Evolutionary conservation across 2,113 vertebrate genomes (phyloP).

Genomic region (Acanthochromis polyacanthus): DNA sequence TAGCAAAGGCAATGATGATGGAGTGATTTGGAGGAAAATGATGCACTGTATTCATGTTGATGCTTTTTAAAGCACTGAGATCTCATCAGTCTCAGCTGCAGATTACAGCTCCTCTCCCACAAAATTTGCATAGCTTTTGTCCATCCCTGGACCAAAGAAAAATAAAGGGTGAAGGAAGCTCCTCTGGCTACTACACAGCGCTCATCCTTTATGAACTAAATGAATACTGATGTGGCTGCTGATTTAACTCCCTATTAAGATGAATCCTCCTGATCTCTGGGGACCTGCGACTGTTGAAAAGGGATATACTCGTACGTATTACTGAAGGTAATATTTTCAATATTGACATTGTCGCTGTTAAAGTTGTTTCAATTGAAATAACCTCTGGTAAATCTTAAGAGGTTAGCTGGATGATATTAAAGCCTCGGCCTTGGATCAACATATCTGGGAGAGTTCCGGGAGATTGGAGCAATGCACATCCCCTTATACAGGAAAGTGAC

Average conservation of each 20-base stretch:
- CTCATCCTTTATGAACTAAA: slow-evolving; percentile 67
- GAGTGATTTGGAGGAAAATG: slow-evolving; percentile 25
- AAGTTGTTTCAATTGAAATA: slow-evolving; percentile 73
- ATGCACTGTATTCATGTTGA: slow-evolving; percentile 16
- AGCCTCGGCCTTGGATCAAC: slow-evolving; percentile 66
- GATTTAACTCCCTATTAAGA: slow-evolving; percentile 48
- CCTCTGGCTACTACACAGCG: slow-evolving; percentile 35
- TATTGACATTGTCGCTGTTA: slow-evolving; percentile 71
- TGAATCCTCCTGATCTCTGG: slow-evolving; percentile 47
- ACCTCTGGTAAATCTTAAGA: slow-evolving; percentile 35
- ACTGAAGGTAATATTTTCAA: slow-evolving; percentile 66
- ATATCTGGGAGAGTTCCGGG: slow-evolving; percentile 51
- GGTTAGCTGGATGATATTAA: slow-evolving; percentile 60
- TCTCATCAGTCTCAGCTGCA: slow-evolving; percentile 50
- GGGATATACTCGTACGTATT: slow-evolving; percentile 46
- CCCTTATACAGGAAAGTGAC: slow-evolving; percentile 62
- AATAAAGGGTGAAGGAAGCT: slow-evolving; percentile 20
- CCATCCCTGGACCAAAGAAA: neutral
- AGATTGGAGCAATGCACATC: slow-evolving; percentile 46
- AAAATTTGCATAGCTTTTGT: slow-evolving; percentile 47
- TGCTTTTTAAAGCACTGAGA: slow-evolving; percentile 3
- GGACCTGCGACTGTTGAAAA: slow-evolving; percentile 56
- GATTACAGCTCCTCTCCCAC: slow-evolving; percentile 38
- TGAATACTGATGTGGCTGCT: slow-evolving; percentile 44
- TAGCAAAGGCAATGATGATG: slow-evolving; percentile 18